phyloP scores from a whole-genome alignment of 2,888 invertebrate species.

The Pyrochroa serraticornis region DNA sequence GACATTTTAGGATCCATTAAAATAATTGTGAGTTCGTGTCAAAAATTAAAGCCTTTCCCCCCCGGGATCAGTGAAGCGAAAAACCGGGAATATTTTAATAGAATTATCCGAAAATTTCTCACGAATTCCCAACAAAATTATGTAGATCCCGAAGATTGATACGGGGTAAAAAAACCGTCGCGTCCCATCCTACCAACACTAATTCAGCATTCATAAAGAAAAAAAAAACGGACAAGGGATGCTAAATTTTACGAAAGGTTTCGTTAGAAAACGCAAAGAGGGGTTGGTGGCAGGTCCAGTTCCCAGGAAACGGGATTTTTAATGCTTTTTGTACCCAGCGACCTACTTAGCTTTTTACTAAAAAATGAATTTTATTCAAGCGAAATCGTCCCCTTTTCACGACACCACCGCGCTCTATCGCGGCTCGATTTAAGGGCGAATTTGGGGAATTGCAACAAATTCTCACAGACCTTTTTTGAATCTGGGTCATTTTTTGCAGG shows the following conservation, averaged over 20 bases:
- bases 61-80: no score
- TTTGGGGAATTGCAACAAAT: conserved; percentile 7
- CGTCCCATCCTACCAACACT: not conserved
- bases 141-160: conserved; percentile 21
- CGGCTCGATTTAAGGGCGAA: not conserved
- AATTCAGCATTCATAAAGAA: conserved; percentile 25
- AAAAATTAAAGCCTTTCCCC: not conserved
- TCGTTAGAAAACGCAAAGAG: conserved; percentile 19
- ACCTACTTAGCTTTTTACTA: conserved; percentile 33
- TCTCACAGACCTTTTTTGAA: conserved; percentile 17
- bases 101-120: conserved; percentile 12
- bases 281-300: conserved; percentile 19
- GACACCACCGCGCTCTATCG: no score
- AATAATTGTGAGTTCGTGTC: conserved; percentile 2
- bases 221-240: conserved; percentile 1
- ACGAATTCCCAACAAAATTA: conserved; percentile 15
- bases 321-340: conserved; percentile 34
- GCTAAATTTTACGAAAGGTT: conserved; percentile 19
- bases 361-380: conserved; percentile 30
- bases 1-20: not conserved
- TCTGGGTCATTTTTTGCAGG: conserved; percentile 26
- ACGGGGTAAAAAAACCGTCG: conserved; percentile 16
- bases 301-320: conserved; percentile 46
- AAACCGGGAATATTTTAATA: no score
- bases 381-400: conserved; percentile 28